Percentiles rank a stretch among this genome's conserved stretches.
Evolutionary conservation across 1,140 invertebrate species (phyloP).

Genomic region (Aphaenogaster floridana): DNA sequence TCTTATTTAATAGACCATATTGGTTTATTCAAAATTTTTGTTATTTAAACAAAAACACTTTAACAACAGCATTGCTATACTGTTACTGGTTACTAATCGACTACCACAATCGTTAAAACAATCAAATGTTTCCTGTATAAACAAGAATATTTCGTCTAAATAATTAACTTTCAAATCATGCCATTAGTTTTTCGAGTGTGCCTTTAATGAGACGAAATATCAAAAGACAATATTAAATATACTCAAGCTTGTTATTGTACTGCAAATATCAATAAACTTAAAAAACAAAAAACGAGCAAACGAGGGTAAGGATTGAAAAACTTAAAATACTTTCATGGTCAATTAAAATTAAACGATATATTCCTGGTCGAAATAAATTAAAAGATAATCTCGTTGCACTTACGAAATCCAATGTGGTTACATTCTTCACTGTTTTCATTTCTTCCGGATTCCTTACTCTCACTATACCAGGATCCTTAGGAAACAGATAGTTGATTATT

Average conservation of each 20-base stretch:
- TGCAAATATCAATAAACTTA: too few species aligned
- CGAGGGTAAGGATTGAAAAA: too few species aligned
- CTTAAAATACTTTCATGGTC: too few species aligned
- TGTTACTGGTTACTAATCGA: background rate
- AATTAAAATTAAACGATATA: too few species aligned
- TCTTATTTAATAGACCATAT: background rate
- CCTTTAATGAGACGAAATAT: background rate
- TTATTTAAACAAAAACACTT: background rate
- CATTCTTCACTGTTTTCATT: background rate
- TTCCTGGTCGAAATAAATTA: too few species aligned
- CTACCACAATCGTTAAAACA: background rate
- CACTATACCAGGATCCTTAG: background rate
- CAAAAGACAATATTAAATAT: background rate
- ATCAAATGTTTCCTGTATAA: background rate
- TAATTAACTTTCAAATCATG: background rate
- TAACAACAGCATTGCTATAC: background rate
- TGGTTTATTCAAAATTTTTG: background rate
- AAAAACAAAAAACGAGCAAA: too few species aligned
- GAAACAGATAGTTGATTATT: background rate
- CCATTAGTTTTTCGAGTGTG: background rate
- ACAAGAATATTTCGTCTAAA: background rate
- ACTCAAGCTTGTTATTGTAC: too few species aligned
- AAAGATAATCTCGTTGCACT: background rate
- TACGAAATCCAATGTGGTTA: constrained; percentile 35
- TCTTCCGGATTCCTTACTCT: constrained; percentile 16